Evolutionary conservation across 53 echinoderm and acorn worm genomes (phyloP), one percentile per base, ranked within the genome.

Genomic region (Paelopatides confundens): DNA sequence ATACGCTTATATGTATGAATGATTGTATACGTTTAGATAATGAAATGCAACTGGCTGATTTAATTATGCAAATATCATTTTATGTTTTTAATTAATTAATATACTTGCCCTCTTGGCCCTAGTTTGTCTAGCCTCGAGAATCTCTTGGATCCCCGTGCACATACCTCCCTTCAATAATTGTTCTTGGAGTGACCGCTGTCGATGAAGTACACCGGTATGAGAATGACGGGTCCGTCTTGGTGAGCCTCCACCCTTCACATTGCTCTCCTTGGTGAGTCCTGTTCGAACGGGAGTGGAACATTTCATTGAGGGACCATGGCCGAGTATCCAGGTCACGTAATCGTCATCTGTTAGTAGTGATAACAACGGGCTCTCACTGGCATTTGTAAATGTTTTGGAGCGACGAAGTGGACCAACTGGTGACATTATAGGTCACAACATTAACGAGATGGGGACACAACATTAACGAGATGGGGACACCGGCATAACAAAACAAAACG

Each of bases 221-320:
- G 74, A 74, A 74, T 74, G 74, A 11, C 74, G 74, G 74, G 23
- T 17, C 40, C 74, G 74, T 17, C 43, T 74, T 26, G 39, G 74
- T 12, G 74, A 39, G 14, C 74, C 40, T 43, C 74, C 24, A 40
- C 74, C 27, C 38, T n/a, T 17, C 12, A 74, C 27, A 39, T 40
- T 74, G 39, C 38, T 13, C 74, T 74, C 39, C 40, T 74, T 74
- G 26, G 40, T 74, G n/a, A 21, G 46, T 46, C 74, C 40, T 39
- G 40, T 18, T 2, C 74, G 38, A 5, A 28, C 11, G 2, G 74
- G 18, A 7, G 74, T 18, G 18, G 31, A 21, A 68, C 31, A 21
- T 33, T n/a, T 68, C 35, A 21, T 68, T 1, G 17, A 39, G 39
- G 74, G 21, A 15, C 58, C 58, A 58, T 58, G 58, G 6, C 58